Evolutionary conservation across 2,888 invertebrate genomes (phyloP).

Genomic region (Cecidostiba fungosa): DNA sequence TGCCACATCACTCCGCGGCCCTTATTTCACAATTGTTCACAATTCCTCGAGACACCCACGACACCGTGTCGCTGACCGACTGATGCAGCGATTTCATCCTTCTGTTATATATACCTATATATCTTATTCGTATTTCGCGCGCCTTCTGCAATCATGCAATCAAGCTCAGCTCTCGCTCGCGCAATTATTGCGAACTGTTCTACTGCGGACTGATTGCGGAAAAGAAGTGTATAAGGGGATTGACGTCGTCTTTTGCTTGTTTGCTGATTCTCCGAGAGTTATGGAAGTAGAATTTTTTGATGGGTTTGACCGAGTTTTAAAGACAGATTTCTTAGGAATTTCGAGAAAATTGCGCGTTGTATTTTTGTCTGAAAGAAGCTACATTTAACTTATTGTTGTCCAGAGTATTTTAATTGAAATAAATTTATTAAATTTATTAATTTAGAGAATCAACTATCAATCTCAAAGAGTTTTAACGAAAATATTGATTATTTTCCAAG

Average conservation of each 20-base stretch:
- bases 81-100: background rate
- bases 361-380: too few relatives aligned
- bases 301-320: background rate
- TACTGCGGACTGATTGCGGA: conserved; percentile 12
- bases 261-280: background rate
- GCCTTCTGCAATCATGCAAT: conserved; percentile 56
- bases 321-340: background rate
- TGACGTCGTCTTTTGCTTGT: background rate
- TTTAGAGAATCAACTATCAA: too few relatives aligned
- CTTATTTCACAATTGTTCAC: conserved; percentile 11
- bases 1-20: background rate
- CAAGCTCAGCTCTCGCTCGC: conserved; percentile 28
- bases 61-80: conserved; percentile 43
- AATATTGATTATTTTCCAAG: too few relatives aligned
- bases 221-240: background rate
- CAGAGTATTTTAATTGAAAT: too few relatives aligned
- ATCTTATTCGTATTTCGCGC: conserved; percentile 22
- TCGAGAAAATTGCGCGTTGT: too few relatives aligned
- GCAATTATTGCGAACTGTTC: conserved; percentile 31
- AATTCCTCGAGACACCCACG: conserved; percentile 5
- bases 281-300: background rate
- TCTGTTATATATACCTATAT: background rate
- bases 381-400: too few relatives aligned
- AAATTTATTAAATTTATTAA: too few relatives aligned
- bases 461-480: too few relatives aligned